phyloP scores from a whole-genome alignment of 2,888 invertebrate genomes.

The Lingula anatina region DNA sequence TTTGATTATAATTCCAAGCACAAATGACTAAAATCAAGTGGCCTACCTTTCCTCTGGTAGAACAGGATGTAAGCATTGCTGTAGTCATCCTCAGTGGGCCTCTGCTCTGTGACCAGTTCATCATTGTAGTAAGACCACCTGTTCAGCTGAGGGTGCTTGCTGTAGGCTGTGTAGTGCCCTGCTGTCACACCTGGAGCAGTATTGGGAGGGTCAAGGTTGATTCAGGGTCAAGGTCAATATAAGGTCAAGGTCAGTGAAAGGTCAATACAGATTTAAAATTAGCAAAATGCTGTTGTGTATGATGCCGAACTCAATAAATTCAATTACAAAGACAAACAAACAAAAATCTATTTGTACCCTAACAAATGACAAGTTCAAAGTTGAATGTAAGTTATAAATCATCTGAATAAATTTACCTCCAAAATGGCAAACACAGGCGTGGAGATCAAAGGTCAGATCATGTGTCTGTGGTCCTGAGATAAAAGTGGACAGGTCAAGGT shows the following conservation, averaged over 20 bases:
- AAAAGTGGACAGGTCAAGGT: conserved; percentile 57
- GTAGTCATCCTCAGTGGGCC: conserved; percentile 60
- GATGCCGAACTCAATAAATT: too few relatives aligned
- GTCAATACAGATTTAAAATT: too few relatives aligned
- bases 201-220: too few relatives aligned
- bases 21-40: too few relatives aligned
- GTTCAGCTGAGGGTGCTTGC: conserved; percentile 58
- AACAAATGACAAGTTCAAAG: too few relatives aligned
- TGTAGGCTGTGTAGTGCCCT: conserved; percentile 63
- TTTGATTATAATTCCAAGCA: too few relatives aligned
- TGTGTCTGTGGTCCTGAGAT: conserved; percentile 47
- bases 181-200: conserved; percentile 57
- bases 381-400: too few relatives aligned
- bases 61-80: conserved; percentile 63
- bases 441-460: conserved; percentile 58
- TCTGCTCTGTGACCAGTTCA: conserved; percentile 57
- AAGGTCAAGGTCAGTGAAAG: too few relatives aligned
- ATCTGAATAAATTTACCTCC: conserved; percentile 61
- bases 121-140: conserved; percentile 64
- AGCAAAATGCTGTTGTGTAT: too few relatives aligned
- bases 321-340: too few relatives aligned
- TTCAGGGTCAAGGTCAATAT: too few relatives aligned
- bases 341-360: too few relatives aligned
- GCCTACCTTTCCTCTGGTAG: conserved; percentile 59
- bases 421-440: conserved; percentile 63